phyloP scores from a whole-genome alignment of 2,888 invertebrate genomes.

The Lottia gigantea region DNA sequence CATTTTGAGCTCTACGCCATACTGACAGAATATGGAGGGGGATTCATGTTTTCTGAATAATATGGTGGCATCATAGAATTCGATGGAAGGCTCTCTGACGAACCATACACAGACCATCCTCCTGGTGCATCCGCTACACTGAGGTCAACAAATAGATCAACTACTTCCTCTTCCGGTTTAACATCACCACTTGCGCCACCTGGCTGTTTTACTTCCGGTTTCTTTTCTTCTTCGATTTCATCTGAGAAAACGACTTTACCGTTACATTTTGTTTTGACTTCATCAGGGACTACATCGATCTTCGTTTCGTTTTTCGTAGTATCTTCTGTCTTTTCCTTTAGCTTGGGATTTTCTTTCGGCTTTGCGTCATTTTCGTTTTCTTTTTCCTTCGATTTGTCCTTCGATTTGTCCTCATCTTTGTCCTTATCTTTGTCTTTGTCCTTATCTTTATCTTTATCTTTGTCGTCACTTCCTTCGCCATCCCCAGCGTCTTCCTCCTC shows the following conservation, averaged over 20 bases:
- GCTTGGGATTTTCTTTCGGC: slow-evolving; percentile 25
- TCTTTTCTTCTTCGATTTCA: slow-evolving; percentile 17
- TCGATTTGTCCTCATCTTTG: slow-evolving; percentile 24
- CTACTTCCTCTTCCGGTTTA: slow-evolving; percentile 42
- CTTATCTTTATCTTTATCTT: slow-evolving; percentile 15
- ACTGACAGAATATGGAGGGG: not conserved
- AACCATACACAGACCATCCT: slow-evolving; percentile 46
- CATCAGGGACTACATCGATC: too few relatives aligned
- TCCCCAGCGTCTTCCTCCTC: slow-evolving; percentile 34
- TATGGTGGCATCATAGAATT: slow-evolving; percentile 26
- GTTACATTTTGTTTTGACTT: slow-evolving; percentile 24
- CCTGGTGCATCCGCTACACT: slow-evolving; percentile 40
- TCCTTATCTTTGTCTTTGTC: slow-evolving; percentile 25
- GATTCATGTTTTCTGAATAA: not conserved
- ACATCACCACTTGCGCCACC: not conserved
- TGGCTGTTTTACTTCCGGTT: slow-evolving; percentile 14
- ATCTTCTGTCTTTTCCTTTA: slow-evolving; percentile 29
- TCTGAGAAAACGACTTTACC: slow-evolving; percentile 23
- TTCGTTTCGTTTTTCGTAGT: slow-evolving; percentile 34
- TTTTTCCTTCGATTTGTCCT: slow-evolving; percentile 14
- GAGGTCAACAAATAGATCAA: slow-evolving; percentile 55
- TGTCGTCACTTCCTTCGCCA: slow-evolving; percentile 19
- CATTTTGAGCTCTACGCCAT: too few relatives aligned
- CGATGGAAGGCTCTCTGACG: slow-evolving; percentile 40
- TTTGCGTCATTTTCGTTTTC: slow-evolving; percentile 18